phyloP scores from a whole-genome alignment of 1,140 invertebrate species.

The Pseudoatta argentina region DNA sequence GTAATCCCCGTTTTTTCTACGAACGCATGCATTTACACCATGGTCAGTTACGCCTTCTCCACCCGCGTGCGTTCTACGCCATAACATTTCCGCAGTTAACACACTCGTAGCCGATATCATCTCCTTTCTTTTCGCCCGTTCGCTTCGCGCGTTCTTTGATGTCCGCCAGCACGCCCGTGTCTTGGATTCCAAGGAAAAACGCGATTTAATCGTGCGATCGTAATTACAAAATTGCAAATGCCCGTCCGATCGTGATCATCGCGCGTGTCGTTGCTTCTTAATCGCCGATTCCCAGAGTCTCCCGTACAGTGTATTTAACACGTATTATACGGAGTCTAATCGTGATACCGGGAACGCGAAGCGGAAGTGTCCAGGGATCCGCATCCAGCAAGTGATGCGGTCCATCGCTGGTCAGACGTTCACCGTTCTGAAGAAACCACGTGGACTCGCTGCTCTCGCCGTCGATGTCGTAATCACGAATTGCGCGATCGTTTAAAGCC shows the following conservation, averaged over 20 bases:
- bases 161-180: slow-evolving; percentile 63
- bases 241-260: slow-evolving; percentile 46
- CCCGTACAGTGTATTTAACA: not conserved
- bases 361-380: slow-evolving; percentile 7
- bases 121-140: slow-evolving; percentile 64
- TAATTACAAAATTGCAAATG: slow-evolving; percentile 42
- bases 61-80: slow-evolving; percentile 61
- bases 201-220: slow-evolving; percentile 57
- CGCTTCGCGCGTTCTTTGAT: slow-evolving; percentile 66
- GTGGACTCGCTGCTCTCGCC: not conserved
- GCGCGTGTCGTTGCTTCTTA: slow-evolving; percentile 26
- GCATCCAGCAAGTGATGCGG: slow-evolving; percentile 57
- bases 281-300: slow-evolving; percentile 10
- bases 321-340: slow-evolving; percentile 4
- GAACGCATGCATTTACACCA: slow-evolving; percentile 58
- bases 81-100: slow-evolving; percentile 71
- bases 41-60: slow-evolving; percentile 74
- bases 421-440: not conserved
- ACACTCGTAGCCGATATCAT: slow-evolving; percentile 69
- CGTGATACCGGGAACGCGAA: not conserved
- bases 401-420: slow-evolving; percentile 70
- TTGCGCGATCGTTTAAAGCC: not conserved
- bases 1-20: slow-evolving; percentile 65
- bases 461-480: not conserved
- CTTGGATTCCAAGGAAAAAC: slow-evolving; percentile 65